Evolutionary conservation across 35 echinoderm and acorn worm genomes (phyloP), one percentile per base, ranked within the genome.

Genomic region (Apostichopus californicus): DNA sequence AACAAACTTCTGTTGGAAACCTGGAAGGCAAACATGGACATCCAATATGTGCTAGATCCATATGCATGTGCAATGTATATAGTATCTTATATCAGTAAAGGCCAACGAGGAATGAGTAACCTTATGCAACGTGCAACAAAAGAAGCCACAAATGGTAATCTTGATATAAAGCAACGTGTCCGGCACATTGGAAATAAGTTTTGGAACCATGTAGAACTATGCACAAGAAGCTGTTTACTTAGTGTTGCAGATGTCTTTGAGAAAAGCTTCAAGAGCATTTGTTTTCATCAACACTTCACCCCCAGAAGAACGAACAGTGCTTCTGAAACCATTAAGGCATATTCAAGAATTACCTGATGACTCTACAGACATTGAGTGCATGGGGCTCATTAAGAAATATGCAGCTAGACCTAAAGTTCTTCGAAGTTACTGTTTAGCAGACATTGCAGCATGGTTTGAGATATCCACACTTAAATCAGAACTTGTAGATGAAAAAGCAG

Each of bases 211-310:
- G 20, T 5, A 92, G 93, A 68, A 79, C 91, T 75, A 94, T 64
- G 93, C 1, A 25, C 24, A 25, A 25, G 24, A 25, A 25, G 24
- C 24, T 25, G 24, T 25, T 25, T 25, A 25, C 24, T 92, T 92
- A 58, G 73, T 71, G 56, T 94, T 94, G 5, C 93, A 94, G 58
- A 68, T 94, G 64, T 75, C 93, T 2, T 57, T 94, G 58, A 94
- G 73, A 77, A 91, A 92, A 53, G 88, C 89, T 54, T 82, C 90
- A 9, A 91, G 93, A 77, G 18, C 91, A 71, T 78, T 94, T 84
- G 90, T 95, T 14, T 95, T 94, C 23, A 94, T 94, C 14, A 92
- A 94, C 64, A 91, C 93, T 60, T 94, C 90, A 83, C 78, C 79
- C n/a, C 80, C 93, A 53, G 89, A 94, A 56, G 59, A 94, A 72